phyloP scores from a whole-genome alignment of 2,888 invertebrate genomes.

The Trichopoda pennipes region DNA sequence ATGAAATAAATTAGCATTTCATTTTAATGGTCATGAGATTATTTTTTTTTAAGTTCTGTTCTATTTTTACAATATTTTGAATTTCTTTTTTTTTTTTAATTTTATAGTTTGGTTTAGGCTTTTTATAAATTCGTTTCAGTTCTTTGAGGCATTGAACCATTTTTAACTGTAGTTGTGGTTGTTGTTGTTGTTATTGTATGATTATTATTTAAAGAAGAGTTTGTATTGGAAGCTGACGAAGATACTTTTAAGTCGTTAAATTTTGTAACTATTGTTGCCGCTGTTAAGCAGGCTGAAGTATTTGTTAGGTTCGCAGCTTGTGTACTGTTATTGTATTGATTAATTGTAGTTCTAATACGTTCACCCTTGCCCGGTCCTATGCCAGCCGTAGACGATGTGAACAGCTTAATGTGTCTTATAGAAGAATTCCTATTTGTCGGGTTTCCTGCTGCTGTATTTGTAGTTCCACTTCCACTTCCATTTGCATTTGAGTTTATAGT shows the following conservation, averaged over 20 bases:
- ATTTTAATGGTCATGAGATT: constrained; percentile 7
- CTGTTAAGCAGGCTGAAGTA: neutral
- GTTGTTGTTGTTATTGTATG: constrained; percentile 35
- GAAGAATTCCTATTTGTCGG: constrained; percentile 37
- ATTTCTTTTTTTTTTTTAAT: neutral
- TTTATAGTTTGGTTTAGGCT: constrained; percentile 53
- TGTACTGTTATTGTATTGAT: constrained; percentile 39
- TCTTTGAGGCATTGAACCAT: constrained; percentile 76
- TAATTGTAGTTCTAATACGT: constrained; percentile 72
- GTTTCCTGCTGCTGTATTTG: neutral
- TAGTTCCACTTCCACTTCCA: too few relatives aligned
- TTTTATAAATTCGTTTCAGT: constrained; percentile 81
- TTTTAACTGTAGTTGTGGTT: constrained; percentile 23
- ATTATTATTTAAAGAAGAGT: constrained; percentile 25
- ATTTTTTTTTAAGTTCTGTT: constrained; percentile 7
- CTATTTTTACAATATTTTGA: neutral
- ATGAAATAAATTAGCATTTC: constrained; percentile 6
- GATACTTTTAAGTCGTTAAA: constrained; percentile 41
- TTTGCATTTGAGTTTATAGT: neutral
- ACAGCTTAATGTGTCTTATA: constrained; percentile 73
- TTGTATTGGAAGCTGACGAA: constrained; percentile 24
- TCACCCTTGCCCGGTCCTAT: constrained; percentile 76
- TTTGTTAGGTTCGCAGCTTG: constrained; percentile 44
- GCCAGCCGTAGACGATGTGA: constrained; percentile 61
- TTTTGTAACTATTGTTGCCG: constrained; percentile 33